Evolutionary conservation across 2,888 invertebrate species (phyloP).

Genomic region (Zaprionus bogoriensis): DNA sequence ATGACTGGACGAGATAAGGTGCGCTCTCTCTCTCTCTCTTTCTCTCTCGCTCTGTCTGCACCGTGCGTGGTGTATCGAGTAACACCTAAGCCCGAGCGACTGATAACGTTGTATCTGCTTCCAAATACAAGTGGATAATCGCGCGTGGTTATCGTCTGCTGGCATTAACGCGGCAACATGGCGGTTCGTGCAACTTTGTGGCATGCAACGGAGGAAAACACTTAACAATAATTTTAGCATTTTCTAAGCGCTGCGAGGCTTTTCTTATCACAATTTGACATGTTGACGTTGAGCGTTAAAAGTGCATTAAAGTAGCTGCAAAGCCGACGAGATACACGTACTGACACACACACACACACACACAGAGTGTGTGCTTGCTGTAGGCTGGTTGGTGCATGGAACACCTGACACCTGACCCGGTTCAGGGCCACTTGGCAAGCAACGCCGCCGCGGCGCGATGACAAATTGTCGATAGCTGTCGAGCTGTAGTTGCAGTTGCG

Average conservation of each 20-base stretch:
- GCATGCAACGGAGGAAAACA: constrained; percentile 40
- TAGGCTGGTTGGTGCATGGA: constrained; percentile 15
- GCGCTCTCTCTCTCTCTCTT: too few relatives aligned
- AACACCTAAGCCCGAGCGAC: constrained; percentile 39
- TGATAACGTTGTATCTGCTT: constrained; percentile 47
- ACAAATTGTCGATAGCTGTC: constrained; percentile 63
- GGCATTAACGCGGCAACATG: constrained; percentile 24
- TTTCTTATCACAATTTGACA: constrained; percentile 80
- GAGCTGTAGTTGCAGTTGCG: constrained; percentile 2
- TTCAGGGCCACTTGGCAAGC: constrained; percentile 61
- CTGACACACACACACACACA: constrained; percentile 12
- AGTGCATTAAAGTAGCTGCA: constrained; percentile 78
- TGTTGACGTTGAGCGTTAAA: constrained; percentile 79
- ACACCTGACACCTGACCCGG: constrained; percentile 74
- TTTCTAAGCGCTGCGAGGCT: constrained; percentile 16
- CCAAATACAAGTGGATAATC: constrained; percentile 45
- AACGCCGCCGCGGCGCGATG: constrained; percentile 29
- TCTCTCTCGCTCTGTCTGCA: too few relatives aligned
- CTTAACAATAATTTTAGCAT: constrained; percentile 63
- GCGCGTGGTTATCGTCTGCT: constrained; percentile 30
- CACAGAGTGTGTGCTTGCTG: too few relatives aligned
- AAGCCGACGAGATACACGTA: constrained; percentile 33
- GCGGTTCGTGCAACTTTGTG: constrained; percentile 6
- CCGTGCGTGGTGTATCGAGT: too few relatives aligned
- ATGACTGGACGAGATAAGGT: too few relatives aligned